These are phyloP conservation scores for Lepidonotus clava DNA, from an alignment of 2,888 invertebrate genomes.

Conservation along the genomic window DNA sequence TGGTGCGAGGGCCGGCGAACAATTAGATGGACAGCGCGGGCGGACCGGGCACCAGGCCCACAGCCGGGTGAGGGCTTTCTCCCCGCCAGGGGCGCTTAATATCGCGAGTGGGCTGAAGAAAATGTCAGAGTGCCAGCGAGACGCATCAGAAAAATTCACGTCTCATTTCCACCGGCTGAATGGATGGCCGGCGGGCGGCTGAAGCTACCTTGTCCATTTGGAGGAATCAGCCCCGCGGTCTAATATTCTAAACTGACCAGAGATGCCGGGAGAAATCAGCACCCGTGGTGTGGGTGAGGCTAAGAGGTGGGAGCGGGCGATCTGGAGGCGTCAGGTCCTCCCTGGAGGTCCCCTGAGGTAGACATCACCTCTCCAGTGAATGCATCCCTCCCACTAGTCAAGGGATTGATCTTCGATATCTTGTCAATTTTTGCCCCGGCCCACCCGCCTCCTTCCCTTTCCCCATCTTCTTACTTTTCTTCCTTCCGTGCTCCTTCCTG, in stretches of 20 bases:
- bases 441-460: neutral
- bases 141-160: constrained; percentile 46
- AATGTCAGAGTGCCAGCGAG: constrained; percentile 37
- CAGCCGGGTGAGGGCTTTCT: neutral
- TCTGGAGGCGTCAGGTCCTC: neutral
- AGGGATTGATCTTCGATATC: constrained; percentile 25
- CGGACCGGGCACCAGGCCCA: neutral
- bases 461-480: neutral
- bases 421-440: constrained; percentile 26
- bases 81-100: constrained; percentile 17
- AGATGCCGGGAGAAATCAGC: neutral
- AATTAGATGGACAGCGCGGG: constrained; percentile 29
- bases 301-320: neutral
- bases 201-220: constrained; percentile 37
- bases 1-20: constrained; percentile 4
- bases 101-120: constrained; percentile 20
- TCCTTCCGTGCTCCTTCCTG: neutral
- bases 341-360: neutral
- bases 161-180: constrained; percentile 38
- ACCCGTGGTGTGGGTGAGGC: neutral
- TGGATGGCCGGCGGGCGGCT: constrained; percentile 41
- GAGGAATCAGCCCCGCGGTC: neutral
- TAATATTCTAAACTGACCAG: constrained; percentile 10
- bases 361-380: neutral
- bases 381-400: neutral